Conservation (phyloP, 2,113 vertebrate genomes). For the western clawed frog (Xenopus tropicalis) region UCB_Xtro_10.0 CM004443.2:75335001-75335500, state of each 20-base stretch:
- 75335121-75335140: not conserved
- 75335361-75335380: too few relatives aligned
- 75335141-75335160: conserved; percentile 15
- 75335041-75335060: conserved; percentile 22
- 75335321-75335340: too few relatives aligned
- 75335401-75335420: too few relatives aligned
- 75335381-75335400: too few relatives aligned
- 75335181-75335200: not conserved
- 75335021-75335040: conserved; percentile 27
- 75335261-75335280: not conserved
- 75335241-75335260: not conserved
- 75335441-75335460: too few relatives aligned
- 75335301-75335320: not conserved
- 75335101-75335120: conserved; percentile 2
- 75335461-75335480: too few relatives aligned
- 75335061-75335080: conserved; percentile 32
- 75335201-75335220: not conserved
- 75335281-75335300: not conserved
- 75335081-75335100: conserved; percentile 19
- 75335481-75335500: too few relatives aligned
- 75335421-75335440: too few relatives aligned
- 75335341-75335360: too few relatives aligned
- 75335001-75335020: conserved; percentile 15
- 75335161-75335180: conserved; percentile 17
- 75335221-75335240: not conserved